Conservation (phyloP, 2,888 invertebrate genomes). For the Zaprionus bogoriensis region DNA sequence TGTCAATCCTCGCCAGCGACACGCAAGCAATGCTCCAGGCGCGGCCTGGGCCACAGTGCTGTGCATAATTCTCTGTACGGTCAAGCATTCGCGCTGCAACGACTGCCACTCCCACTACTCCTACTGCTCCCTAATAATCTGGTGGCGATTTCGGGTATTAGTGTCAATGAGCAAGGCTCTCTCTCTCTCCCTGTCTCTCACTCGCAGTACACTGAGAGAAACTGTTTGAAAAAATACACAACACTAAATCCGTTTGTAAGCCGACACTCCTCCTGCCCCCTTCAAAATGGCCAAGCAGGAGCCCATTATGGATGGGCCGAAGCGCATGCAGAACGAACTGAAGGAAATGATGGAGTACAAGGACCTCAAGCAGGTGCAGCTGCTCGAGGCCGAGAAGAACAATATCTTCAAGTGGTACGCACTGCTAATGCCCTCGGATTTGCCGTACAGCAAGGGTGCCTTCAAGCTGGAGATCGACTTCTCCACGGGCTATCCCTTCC, state of each 20-base stretch:
- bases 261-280: too few species aligned
- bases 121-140: conserved; percentile 5
- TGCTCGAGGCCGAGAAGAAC: conserved; percentile 95
- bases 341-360: conserved; percentile 93
- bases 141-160: conserved; percentile 72
- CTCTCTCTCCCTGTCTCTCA: not conserved
- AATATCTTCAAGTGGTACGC: conserved; percentile 98
- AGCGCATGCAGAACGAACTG: conserved; percentile 88
- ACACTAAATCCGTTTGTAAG: too few species aligned
- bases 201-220: conserved; percentile 37
- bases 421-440: conserved; percentile 96
- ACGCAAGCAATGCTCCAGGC: not conserved
- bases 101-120: not conserved
- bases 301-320: conserved; percentile 71
- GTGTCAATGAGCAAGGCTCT: conserved; percentile 70
- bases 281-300: conserved; percentile 49
- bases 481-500: conserved; percentile 99
- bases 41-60: not conserved
- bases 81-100: not conserved
- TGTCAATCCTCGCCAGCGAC: not conserved
- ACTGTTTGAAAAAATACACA: too few species aligned
- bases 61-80: not conserved
- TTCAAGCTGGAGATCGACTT: conserved; percentile 99
- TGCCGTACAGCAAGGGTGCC: conserved; percentile 99
- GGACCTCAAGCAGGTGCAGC: conserved; percentile 90